A percentile compares a stretch with the other conserved stretches of the same genome.
Conservation (phyloP, 2,797 vertebrate species). For the Smutsia temminckii region DNA sequence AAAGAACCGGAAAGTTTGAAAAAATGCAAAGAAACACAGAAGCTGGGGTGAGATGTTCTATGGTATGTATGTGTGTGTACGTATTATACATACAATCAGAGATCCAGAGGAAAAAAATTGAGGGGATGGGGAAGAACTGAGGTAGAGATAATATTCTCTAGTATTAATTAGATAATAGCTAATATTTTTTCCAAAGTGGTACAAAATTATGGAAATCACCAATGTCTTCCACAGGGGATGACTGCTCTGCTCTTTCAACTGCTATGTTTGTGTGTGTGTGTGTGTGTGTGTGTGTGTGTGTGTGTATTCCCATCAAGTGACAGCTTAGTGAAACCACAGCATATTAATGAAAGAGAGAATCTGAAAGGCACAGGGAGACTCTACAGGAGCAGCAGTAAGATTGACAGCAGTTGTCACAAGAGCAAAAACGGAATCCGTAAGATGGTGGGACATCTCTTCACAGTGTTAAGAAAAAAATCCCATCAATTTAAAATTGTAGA, state of each 20-base stretch:
- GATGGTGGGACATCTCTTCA: neutral
- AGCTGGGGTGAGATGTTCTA: too few species aligned
- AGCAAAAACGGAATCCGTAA: neutral
- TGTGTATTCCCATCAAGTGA: neutral
- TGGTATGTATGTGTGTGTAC: too few species aligned
- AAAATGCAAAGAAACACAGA: too few species aligned
- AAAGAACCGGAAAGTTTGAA: neutral
- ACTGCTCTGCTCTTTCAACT: too few species aligned
- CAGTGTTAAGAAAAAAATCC: neutral
- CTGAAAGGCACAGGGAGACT: neutral
- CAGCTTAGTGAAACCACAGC: neutral
- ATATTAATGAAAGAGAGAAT: too few species aligned
- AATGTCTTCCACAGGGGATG: neutral
- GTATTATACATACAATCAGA: too few species aligned
- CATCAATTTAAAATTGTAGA: neutral
- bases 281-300: too few species aligned
- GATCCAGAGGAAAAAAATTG: neutral
- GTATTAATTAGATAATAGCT: too few species aligned
- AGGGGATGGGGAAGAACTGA: rapidly evolving
- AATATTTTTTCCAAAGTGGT: neutral
- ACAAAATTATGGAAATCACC: too few species aligned
- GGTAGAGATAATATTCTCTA: too few species aligned
- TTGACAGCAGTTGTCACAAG: rapidly evolving
- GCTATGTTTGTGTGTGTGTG: too few species aligned
- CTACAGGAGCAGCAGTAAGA: rapidly evolving